Percentiles rank a stretch among this genome's conserved stretches.
These are phyloP conservation scores for Lepus oiostolus DNA, from an alignment of 2,797 vertebrate species.

Conservation along the genomic window DNA sequence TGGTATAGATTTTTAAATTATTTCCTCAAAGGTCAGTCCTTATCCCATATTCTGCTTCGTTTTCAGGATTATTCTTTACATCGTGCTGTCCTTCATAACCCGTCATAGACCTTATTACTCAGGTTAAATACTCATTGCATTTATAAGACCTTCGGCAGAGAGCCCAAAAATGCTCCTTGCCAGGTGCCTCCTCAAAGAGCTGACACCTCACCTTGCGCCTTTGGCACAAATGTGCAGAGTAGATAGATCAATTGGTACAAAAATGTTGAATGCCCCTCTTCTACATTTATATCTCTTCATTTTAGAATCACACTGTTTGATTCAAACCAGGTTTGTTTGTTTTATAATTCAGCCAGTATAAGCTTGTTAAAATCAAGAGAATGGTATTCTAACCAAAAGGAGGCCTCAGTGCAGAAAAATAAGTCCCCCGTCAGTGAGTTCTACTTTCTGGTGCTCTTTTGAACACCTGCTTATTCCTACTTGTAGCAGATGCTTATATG, in stretches of 20 bases:
- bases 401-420: not conserved
- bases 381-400: constrained; percentile 16
- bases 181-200: constrained; percentile 24
- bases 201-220: not conserved
- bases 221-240: constrained; percentile 8
- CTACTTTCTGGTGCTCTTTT: not conserved
- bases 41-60: constrained; percentile 53
- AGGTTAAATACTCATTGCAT: constrained; percentile 41
- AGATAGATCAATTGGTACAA: not conserved
- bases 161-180: constrained; percentile 2
- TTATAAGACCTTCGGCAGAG: constrained; percentile 5
- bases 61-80: constrained; percentile 43
- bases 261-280: not conserved
- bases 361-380: constrained; percentile 65
- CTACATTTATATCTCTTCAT: constrained; percentile 28
- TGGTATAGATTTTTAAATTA: constrained; percentile 48
- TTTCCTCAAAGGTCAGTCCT: constrained; percentile 18
- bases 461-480: not conserved
- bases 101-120: constrained; percentile 64
- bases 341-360: not conserved
- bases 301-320: constrained; percentile 52
- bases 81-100: not conserved
- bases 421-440: not conserved
- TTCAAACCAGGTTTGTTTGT: constrained; percentile 1
- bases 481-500: not conserved